Conservation (phyloP, 2,797 vertebrate species). For the Aselliscus stoliczkanus region DNA sequence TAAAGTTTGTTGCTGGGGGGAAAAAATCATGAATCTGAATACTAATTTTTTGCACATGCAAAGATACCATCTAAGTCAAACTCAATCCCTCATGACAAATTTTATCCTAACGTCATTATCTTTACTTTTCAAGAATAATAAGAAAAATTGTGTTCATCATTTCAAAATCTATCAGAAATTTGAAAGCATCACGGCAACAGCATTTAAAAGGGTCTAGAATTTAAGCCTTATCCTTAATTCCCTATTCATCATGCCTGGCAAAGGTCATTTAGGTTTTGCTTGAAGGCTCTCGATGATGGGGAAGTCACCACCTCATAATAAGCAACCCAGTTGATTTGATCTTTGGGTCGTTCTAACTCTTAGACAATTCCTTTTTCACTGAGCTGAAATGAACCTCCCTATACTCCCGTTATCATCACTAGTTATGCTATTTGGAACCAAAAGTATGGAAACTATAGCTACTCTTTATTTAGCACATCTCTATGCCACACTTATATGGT, state of each 20-base stretch:
- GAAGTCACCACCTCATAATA: not conserved
- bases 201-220: not conserved
- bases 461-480: not conserved
- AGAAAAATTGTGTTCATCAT: slow-evolving; percentile 28
- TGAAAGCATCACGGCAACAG: not conserved
- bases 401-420: not conserved
- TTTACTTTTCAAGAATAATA: slow-evolving; percentile 55
- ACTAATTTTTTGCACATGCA: slow-evolving; percentile 55
- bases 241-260: not conserved
- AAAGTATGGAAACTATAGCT: not conserved
- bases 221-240: slow-evolving; percentile 10
- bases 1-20: slow-evolving; percentile 3
- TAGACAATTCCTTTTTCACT: slow-evolving; percentile 21
- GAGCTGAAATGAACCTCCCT: not conserved
- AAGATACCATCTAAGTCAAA: slow-evolving; percentile 48
- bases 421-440: not conserved
- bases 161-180: slow-evolving; percentile 39
- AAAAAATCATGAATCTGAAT: slow-evolving; percentile 14
- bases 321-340: not conserved
- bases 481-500: not conserved
- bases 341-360: not conserved
- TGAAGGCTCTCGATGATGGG: not conserved
- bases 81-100: slow-evolving; percentile 48
- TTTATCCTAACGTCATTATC: slow-evolving; percentile 39
- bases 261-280: slow-evolving; percentile 42